Percentiles rank a stretch among this genome's conserved stretches.
These are phyloP conservation scores for Chionomys nivalis DNA, from an alignment of 2,113 vertebrate genomes.

Conservation along the genomic window DNA sequence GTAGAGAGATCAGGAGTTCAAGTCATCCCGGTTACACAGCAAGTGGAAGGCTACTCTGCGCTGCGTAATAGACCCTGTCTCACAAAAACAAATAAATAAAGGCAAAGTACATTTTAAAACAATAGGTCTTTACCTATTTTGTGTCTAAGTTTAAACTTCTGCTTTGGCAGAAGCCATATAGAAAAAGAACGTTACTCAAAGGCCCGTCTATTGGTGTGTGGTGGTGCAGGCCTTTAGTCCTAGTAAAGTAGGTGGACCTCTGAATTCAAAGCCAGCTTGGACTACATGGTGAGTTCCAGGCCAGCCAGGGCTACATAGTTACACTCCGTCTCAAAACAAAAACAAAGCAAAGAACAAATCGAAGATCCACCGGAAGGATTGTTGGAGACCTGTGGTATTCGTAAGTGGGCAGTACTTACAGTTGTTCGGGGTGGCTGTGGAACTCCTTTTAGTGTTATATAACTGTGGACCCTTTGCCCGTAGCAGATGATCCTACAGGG, in stretches of 20 bases:
- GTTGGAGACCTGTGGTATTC: not conserved
- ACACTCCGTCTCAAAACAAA: not conserved
- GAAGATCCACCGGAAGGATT: not conserved
- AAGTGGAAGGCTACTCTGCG: not conserved
- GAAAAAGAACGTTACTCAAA: constrained; percentile 15
- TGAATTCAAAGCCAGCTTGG: not conserved
- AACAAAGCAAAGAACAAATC: not conserved
- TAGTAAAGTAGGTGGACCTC: not conserved
- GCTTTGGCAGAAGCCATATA: not conserved
- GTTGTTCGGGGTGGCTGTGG: not conserved
- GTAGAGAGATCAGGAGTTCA: not conserved
- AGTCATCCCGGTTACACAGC: not conserved
- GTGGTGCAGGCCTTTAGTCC: not conserved
- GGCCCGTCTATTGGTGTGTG: not conserved
- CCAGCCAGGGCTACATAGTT: not conserved
- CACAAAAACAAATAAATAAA: not conserved
- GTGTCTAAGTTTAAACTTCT: constrained; percentile 31
- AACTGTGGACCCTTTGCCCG: not conserved
- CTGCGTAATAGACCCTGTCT: not conserved
- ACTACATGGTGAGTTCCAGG: not conserved
- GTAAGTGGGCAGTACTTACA: not conserved
- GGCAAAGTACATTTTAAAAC: not conserved
- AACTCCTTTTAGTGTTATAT: not conserved
- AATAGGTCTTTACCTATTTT: constrained; percentile 13
- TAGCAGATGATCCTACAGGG: constrained; percentile 18